Percentiles rank a stretch among this genome's conserved stretches.
phyloP scores from a whole-genome alignment of 2,888 invertebrate genomes.

The Tolmerus cingulatus region DNA sequence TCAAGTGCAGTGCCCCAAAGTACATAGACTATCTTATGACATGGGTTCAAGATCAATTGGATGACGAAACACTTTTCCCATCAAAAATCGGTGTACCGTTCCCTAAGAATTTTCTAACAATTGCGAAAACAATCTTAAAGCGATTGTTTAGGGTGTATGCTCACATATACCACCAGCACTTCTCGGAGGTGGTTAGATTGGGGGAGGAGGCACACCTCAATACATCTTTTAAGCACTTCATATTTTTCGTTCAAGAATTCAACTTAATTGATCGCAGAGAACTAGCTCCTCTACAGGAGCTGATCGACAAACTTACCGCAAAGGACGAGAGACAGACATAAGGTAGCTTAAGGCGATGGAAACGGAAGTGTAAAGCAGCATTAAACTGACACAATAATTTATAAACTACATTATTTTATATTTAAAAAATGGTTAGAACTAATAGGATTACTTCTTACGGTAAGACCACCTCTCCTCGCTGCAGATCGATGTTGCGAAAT shows the following conservation, averaged over 20 bases:
- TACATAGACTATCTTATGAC: conserved; percentile 99
- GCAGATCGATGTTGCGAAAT: conserved; percentile 7
- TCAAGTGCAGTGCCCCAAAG: conserved; percentile 98
- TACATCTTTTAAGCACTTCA: conserved; percentile 99
- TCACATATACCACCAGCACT: conserved; percentile 99
- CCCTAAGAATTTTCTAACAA: conserved; percentile 95
- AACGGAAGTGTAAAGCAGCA: background rate
- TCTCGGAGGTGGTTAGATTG: conserved; percentile 95
- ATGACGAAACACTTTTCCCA: conserved; percentile 97
- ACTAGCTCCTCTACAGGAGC: conserved; percentile 94
- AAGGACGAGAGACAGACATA: conserved; percentile 83
- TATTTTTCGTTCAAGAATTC: conserved; percentile 93
- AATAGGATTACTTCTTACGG: background rate
- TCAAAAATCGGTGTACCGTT: conserved; percentile 99
- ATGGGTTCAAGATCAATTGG: conserved; percentile 99
- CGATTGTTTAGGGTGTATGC: conserved; percentile 98
- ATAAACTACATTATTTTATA: conserved; percentile 19
- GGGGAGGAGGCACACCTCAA: conserved; percentile 99
- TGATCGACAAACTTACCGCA: conserved; percentile 94
- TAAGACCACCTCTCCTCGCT: background rate
- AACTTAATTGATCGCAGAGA: conserved; percentile 95
- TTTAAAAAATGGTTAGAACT: background rate
- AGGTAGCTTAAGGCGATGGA: background rate
- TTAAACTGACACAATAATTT: conserved; percentile 21
- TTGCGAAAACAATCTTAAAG: conserved; percentile 98